These are phyloP conservation scores for Amphipyra berbera DNA, from an alignment of 2,888 invertebrate genomes.

Conservation along the genomic window DNA sequence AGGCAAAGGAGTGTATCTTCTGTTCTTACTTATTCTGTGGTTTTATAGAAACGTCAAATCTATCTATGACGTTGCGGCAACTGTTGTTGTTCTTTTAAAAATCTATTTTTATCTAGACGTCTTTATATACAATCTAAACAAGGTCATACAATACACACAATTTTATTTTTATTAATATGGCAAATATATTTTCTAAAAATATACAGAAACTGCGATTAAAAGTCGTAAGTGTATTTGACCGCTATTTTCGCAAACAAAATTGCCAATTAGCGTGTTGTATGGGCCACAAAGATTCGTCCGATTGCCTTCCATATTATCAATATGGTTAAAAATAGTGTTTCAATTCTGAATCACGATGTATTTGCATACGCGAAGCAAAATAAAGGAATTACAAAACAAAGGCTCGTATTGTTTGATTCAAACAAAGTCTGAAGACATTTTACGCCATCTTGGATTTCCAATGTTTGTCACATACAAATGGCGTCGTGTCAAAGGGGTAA, in stretches of 20 bases:
- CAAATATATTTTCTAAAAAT: too few species aligned
- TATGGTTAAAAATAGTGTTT: conserved; percentile 1
- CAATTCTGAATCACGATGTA: conserved; percentile 20
- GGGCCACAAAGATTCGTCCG: not conserved
- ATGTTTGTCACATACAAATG: conserved; percentile 15
- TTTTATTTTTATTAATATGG: too few species aligned
- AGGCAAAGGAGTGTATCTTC: too few species aligned
- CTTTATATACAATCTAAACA: too few species aligned
- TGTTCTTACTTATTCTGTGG: too few species aligned
- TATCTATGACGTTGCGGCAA: too few species aligned
- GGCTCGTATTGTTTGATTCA: conserved; percentile 30
- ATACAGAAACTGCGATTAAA: too few species aligned
- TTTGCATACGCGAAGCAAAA: conserved; percentile 25
- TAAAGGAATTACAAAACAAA: conserved; percentile 46
- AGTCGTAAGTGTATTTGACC: not conserved
- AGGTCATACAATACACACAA: too few species aligned
- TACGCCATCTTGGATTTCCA: conserved; percentile 37
- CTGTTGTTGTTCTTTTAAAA: too few species aligned
- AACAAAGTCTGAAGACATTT: conserved; percentile 38
- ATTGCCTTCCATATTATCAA: conserved; percentile 1
- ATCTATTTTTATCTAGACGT: too few species aligned
- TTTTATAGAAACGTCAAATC: too few species aligned
- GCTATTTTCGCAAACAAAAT: not conserved
- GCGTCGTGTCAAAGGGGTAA: too few species aligned
- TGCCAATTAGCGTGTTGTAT: not conserved